Evolutionary conservation across 2,797 vertebrate genomes (phyloP).

Genomic region (Miichthys miiuy): DNA sequence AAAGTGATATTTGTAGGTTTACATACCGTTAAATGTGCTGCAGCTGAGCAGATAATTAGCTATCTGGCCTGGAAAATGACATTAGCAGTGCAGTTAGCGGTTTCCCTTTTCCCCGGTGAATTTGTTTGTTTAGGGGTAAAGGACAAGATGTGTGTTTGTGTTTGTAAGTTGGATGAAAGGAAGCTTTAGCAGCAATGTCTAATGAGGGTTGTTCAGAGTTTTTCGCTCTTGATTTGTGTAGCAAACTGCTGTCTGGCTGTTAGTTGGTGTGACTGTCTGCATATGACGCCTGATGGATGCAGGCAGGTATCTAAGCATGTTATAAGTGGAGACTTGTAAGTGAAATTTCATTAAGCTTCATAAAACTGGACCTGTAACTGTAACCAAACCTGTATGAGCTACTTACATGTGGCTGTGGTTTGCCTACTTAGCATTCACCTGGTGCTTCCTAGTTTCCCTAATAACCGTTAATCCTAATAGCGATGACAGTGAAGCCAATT

Average conservation of each 20-base stretch:
- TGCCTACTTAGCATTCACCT: not conserved
- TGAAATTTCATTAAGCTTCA: not conserved
- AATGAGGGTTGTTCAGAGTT: not conserved
- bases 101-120: not conserved
- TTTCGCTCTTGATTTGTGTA: not conserved
- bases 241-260: not conserved
- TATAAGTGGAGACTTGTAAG: not conserved
- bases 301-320: not conserved
- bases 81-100: not conserved
- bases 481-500: not conserved
- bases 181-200: not conserved
- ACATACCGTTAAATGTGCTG: not conserved
- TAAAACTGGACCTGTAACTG: not conserved
- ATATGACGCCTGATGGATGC: not conserved
- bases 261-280: not conserved
- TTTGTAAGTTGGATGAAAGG: not conserved
- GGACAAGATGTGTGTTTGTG: not conserved
- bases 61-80: not conserved
- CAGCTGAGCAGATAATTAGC: slow-evolving; percentile 4
- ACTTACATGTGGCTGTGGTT: not conserved
- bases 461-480: not conserved
- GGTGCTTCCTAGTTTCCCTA: not conserved
- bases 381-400: no score
- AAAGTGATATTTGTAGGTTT: not conserved
- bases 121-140: not conserved